These are phyloP conservation scores for Scaptomyza tumidula DNA, from an alignment of 2,888 invertebrate species.

Conservation along the genomic window DNA sequence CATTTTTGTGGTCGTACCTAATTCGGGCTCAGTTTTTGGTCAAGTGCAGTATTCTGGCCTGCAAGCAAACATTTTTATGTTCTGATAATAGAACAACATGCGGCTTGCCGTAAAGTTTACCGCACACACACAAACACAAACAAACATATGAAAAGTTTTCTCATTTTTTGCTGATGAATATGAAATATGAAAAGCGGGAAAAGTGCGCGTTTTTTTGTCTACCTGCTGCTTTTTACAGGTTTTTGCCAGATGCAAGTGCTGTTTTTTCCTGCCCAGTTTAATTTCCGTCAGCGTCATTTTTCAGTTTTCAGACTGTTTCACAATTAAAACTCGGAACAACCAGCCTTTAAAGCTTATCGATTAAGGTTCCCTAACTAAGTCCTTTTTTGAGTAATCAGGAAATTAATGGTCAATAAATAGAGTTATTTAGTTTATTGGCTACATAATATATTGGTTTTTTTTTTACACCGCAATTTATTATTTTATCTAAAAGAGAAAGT, in stretches of 20 bases:
- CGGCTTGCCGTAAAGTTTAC: constrained; percentile 32
- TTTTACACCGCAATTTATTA: too few species aligned
- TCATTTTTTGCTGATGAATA: constrained; percentile 32
- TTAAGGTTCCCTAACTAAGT: not conserved
- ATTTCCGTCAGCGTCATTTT: constrained; percentile 35
- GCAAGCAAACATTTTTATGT: constrained; percentile 60
- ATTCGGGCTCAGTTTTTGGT: constrained; percentile 67
- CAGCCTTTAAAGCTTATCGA: constrained; percentile 25
- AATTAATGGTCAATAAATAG: not conserved
- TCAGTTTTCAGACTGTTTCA: constrained; percentile 16
- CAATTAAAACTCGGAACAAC: constrained; percentile 19
- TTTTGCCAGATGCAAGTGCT: not conserved
- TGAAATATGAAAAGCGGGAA: constrained; percentile 1
- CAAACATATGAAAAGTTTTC: constrained; percentile 26
- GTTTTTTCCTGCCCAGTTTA: constrained; percentile 28
- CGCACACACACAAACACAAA: constrained; percentile 13
- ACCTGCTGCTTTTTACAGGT: constrained; percentile 24
- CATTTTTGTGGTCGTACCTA: constrained; percentile 37
- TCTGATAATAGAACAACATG: constrained; percentile 71
- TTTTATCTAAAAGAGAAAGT: too few species aligned
- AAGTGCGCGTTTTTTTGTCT: constrained; percentile 28
- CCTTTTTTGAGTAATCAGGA: not conserved
- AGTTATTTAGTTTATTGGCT: not conserved
- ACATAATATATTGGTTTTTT: too few species aligned
- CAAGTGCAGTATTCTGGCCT: constrained; percentile 58